Conservation (phyloP, 2,888 invertebrate species). For the Nemapogon koenigi region DNA sequence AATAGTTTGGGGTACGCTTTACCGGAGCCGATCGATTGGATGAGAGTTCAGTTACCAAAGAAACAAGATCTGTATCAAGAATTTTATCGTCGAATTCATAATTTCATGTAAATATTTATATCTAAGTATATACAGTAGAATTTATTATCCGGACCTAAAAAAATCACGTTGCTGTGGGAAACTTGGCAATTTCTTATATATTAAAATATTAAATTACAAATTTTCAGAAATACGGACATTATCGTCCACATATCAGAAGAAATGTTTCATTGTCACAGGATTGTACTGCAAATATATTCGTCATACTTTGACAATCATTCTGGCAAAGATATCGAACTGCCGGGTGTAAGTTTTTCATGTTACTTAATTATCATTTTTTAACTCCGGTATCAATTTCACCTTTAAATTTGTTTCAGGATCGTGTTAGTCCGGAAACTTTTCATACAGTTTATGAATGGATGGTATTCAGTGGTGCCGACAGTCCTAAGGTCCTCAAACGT, state of each 20-base stretch:
- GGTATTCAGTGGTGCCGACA: conserved; percentile 69
- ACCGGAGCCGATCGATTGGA: conserved; percentile 68
- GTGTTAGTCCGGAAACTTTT: conserved; percentile 67
- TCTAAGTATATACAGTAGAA: too few relatives aligned
- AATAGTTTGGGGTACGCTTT: conserved; percentile 63
- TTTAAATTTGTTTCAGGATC: conserved; percentile 23
- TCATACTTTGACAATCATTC: conserved; percentile 63
- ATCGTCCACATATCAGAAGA: conserved; percentile 69
- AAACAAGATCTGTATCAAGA: conserved; percentile 73
- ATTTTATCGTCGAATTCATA: conserved; percentile 69
- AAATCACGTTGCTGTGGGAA: too few relatives aligned
- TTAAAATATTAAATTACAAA: background rate
- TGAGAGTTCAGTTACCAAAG: conserved; percentile 66
- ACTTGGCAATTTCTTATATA: too few relatives aligned
- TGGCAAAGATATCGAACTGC: conserved; percentile 37
- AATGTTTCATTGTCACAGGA: conserved; percentile 72
- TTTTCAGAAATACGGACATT: conserved; percentile 70
- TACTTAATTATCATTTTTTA: too few relatives aligned
- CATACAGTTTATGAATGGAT: conserved; percentile 83
- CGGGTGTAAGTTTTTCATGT: conserved; percentile 29
- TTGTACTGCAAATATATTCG: conserved; percentile 75
- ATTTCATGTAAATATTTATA: conserved; percentile 67
- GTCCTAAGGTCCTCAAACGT: conserved; percentile 68
- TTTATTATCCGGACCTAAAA: too few relatives aligned
- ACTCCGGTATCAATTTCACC: background rate